Conservation (phyloP, 2,888 invertebrate genomes). For the Unio pictorum region DNA sequence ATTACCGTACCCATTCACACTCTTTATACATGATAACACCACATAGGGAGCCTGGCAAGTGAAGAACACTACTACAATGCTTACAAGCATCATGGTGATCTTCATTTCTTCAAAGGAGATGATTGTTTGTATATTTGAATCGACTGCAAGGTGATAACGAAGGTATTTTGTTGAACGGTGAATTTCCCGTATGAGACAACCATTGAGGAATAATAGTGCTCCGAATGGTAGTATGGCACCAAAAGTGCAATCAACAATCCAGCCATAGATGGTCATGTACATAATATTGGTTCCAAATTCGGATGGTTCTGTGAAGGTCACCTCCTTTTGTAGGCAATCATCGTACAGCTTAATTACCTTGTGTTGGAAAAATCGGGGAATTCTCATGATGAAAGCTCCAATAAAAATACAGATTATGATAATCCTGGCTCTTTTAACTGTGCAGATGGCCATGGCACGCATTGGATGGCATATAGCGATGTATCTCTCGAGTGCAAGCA, state of each 20-base stretch:
- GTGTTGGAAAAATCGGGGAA: constrained; percentile 60
- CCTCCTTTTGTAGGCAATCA: constrained; percentile 15
- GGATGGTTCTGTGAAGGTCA: constrained; percentile 29
- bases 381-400: constrained; percentile 43
- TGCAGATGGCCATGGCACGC: constrained; percentile 59
- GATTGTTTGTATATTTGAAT: constrained; percentile 48
- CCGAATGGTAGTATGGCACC: constrained; percentile 62
- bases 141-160: constrained; percentile 52
- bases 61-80: constrained; percentile 67
- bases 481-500: constrained; percentile 68
- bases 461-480: constrained; percentile 69
- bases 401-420: constrained; percentile 54
- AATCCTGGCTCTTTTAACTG: constrained; percentile 56
- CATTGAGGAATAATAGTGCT: constrained; percentile 59
- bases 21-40: constrained; percentile 21
- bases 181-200: constrained; percentile 64
- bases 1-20: constrained; percentile 32
- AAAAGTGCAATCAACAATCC: constrained; percentile 52
- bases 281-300: constrained; percentile 32
- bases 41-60: constrained; percentile 66
- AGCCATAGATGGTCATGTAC: constrained; percentile 44
- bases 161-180: constrained; percentile 64
- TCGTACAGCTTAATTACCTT: constrained; percentile 27
- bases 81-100: constrained; percentile 68
- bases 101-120: constrained; percentile 64